Percentiles rank a stretch among this genome's conserved stretches.
Evolutionary conservation across 2,888 invertebrate genomes (phyloP).

Genomic region (Congeria kusceri): DNA sequence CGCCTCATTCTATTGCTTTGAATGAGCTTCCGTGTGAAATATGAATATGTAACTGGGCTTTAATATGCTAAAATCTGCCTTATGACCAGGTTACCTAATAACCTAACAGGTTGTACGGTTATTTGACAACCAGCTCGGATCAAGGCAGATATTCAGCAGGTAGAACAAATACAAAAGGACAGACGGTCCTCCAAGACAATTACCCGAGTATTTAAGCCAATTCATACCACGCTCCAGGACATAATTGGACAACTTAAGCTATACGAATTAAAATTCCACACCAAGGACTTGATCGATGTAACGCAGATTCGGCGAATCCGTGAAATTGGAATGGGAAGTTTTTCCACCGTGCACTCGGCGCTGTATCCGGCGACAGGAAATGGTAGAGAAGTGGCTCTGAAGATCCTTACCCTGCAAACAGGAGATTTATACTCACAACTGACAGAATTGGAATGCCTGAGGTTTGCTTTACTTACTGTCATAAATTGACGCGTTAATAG

Average conservation of each 20-base stretch:
- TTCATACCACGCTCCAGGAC: conserved; percentile 45
- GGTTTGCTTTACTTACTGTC: conserved; percentile 33
- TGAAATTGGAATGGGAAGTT: conserved; percentile 57
- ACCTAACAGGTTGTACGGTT: too few relatives aligned
- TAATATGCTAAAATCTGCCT: too few relatives aligned
- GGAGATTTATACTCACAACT: conserved; percentile 58
- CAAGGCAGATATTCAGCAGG: conserved; percentile 56
- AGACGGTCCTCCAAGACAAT: conserved; percentile 58
- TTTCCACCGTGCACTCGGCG: conserved; percentile 56
- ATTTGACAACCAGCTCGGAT: conserved; percentile 69
- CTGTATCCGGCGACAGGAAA: conserved; percentile 11
- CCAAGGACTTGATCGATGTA: conserved; percentile 44
- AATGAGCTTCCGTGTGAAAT: too few relatives aligned
- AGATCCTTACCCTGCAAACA: conserved; percentile 46
- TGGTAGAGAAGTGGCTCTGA: conserved; percentile 59
- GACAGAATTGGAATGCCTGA: conserved; percentile 63
- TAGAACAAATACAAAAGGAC: conserved; percentile 61
- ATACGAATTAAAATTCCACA: conserved; percentile 53
- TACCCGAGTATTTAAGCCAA: conserved; percentile 54
- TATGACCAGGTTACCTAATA: too few relatives aligned
- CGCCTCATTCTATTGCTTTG: too few relatives aligned
- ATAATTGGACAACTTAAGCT: conserved; percentile 56
- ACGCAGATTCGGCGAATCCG: conserved; percentile 20
- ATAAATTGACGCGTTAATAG: too few relatives aligned
- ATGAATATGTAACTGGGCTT: too few relatives aligned